Base-by-base conservation (phyloP, 2,888 invertebrate species). In the Netelia inedita region DNA sequence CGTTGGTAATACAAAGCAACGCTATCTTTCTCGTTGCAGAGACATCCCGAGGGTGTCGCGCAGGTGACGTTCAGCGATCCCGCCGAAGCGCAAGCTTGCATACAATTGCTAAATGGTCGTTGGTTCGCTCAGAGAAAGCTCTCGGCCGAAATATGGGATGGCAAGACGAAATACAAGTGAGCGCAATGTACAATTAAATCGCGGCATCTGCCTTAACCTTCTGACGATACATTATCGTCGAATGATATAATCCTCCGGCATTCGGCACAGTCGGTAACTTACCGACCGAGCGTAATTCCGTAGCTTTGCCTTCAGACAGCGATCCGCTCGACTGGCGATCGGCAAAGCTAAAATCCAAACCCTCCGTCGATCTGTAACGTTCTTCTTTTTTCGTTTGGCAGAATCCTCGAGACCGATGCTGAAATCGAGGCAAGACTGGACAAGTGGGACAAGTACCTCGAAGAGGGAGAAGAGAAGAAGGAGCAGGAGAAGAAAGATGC, bases 41-140 rank as follows among this genome's bases (percentile, higher is more conserved):
- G 98, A 88, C 97, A 99, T 95, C 97, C 98, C 0, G 99, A 99
- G 90, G 99, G 99, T 23, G 97, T 99, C 0, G 98, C 98, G 0
- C 97, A 98, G 89, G 96, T 99, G 1, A 97, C 96, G 21, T 99
- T 99, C 96, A 96, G 96, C 73, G 97, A 97, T 81, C 96, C 98
- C 0, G 98, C 98, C 92, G 97, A 97, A 93, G 99, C 99, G 0
- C 99, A 99, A 94, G 95, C 96, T 80, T 98, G 98, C 69, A 96
- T 99, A 11, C 95, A 96, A 88, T 95, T 98, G 88, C 95, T 99
- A 91, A 97, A 99, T 93, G 97, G 98, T 1, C 95, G 99, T 55
- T 98, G 97, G 96, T 98, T 99, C 94, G 98, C 97, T 9, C 96
- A 98, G 92, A 95, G 98, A 55, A 96, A 97, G 93, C 95, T 99